Evolutionary conservation across 2,113 vertebrate genomes (phyloP).

Genomic region (Micronisus gabar): DNA sequence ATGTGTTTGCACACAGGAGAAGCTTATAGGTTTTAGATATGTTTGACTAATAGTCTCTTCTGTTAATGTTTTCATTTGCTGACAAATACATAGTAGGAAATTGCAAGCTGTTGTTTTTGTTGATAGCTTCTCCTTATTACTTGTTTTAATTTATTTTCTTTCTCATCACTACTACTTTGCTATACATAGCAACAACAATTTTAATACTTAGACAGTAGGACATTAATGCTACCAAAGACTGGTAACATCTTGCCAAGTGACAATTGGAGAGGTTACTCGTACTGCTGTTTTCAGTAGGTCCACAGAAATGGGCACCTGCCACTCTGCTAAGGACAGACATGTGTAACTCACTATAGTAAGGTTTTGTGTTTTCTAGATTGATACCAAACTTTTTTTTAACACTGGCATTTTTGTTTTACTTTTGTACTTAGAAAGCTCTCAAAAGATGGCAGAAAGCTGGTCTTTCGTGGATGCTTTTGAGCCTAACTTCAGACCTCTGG

Average conservation of each 20-base stretch:
- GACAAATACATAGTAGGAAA: neutral
- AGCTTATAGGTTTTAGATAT: neutral
- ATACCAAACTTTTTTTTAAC: neutral
- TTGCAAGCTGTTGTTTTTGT: neutral
- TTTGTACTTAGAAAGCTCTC: conserved; percentile 4
- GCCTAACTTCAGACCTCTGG: conserved; percentile 81
- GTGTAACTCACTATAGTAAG: neutral
- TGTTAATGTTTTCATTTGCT: neutral
- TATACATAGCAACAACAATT: neutral
- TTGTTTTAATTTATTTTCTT: neutral
- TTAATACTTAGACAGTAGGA: neutral
- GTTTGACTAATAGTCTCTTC: neutral
- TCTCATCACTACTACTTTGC: neutral
- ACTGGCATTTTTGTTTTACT: neutral
- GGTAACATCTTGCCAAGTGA: neutral
- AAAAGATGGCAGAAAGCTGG: conserved; percentile 75
- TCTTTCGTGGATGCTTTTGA: conserved; percentile 67
- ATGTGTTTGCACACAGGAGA: neutral
- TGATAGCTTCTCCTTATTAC: neutral
- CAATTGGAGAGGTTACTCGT: neutral
- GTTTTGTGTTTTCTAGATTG: neutral
- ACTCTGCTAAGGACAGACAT: neutral
- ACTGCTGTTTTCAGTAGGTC: neutral
- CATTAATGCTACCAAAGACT: neutral
- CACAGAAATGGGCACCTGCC: neutral